Evolutionary conservation across 2,797 vertebrate genomes (phyloP).

Genomic region (Balearica regulorum): DNA sequence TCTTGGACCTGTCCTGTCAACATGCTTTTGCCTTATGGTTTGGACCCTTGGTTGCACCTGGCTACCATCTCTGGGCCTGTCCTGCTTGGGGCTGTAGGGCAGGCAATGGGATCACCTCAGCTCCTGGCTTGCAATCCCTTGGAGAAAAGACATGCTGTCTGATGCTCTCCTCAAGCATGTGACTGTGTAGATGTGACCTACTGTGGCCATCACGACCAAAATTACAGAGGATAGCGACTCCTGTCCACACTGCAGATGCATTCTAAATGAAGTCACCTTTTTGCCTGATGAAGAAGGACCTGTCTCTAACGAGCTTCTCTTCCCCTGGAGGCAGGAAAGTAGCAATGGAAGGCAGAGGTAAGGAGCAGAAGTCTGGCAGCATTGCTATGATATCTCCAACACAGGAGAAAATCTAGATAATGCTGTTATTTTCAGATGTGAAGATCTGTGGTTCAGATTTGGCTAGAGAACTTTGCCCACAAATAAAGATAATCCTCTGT

Average conservation of each 20-base stretch:
- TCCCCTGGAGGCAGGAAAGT: background rate
- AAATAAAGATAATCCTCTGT: constrained; percentile 1
- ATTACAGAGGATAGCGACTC: background rate
- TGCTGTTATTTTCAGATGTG: background rate
- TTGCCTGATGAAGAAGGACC: background rate
- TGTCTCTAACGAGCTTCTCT: background rate
- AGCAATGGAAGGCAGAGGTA: background rate
- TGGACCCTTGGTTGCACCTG: background rate
- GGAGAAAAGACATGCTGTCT: background rate
- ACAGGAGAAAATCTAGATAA: constrained; percentile 21
- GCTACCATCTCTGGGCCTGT: background rate
- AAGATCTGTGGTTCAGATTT: constrained; percentile 31
- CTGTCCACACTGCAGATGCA: background rate
- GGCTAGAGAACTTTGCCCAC: background rate
- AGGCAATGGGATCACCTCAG: background rate
- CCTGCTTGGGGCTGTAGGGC: background rate
- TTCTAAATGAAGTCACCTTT: background rate
- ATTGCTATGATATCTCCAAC: background rate
- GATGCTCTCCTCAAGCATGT: background rate
- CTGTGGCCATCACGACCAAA: background rate
- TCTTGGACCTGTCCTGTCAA: background rate
- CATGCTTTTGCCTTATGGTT: background rate
- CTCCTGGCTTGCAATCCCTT: background rate
- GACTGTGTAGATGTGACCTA: background rate
- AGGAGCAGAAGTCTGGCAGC: background rate